Percentiles rank a stretch among this genome's conserved stretches.
Evolutionary conservation across 1,140 invertebrate genomes (phyloP).

Genomic region (Danaus plexippus): DNA sequence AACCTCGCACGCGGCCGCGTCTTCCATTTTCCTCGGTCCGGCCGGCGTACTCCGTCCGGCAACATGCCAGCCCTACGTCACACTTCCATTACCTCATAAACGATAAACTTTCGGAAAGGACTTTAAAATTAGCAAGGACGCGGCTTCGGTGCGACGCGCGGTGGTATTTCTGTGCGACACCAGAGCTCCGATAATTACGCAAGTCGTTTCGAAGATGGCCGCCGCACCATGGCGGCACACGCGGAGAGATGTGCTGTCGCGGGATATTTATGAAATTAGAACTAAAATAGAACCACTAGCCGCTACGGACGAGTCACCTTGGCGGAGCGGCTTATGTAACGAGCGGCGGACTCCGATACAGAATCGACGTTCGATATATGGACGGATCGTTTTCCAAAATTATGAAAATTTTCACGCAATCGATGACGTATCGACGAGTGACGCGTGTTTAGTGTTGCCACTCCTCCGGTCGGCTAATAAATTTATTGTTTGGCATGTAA

Average conservation of each 20-base stretch:
- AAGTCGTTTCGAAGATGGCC: slow-evolving; percentile 54
- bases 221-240: slow-evolving; percentile 48
- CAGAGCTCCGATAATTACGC: slow-evolving; percentile 52
- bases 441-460: slow-evolving; percentile 56
- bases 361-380: slow-evolving; percentile 24
- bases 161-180: slow-evolving; percentile 44
- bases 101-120: slow-evolving; percentile 64
- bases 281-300: slow-evolving; percentile 67
- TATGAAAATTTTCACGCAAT: slow-evolving; percentile 49
- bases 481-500: slow-evolving; percentile 72
- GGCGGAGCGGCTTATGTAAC: slow-evolving; percentile 60
- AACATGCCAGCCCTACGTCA: slow-evolving; percentile 54
- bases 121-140: slow-evolving; percentile 70
- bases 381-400: slow-evolving; percentile 47
- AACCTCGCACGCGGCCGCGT: slow-evolving; percentile 45
- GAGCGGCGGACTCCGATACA: slow-evolving; percentile 5
- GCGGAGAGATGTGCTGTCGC: slow-evolving; percentile 66
- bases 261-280: slow-evolving; percentile 70
- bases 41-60: slow-evolving; percentile 47
- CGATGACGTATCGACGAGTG: slow-evolving; percentile 57
- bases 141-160: slow-evolving; percentile 26
- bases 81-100: slow-evolving; percentile 63
- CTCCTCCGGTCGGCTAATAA: slow-evolving; percentile 68
- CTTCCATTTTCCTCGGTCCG: slow-evolving; percentile 43
- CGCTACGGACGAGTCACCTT: slow-evolving; percentile 65